Base-by-base conservation (phyloP, 2,113 vertebrate species). In the Ornithorhynchus anatinus region DNA sequence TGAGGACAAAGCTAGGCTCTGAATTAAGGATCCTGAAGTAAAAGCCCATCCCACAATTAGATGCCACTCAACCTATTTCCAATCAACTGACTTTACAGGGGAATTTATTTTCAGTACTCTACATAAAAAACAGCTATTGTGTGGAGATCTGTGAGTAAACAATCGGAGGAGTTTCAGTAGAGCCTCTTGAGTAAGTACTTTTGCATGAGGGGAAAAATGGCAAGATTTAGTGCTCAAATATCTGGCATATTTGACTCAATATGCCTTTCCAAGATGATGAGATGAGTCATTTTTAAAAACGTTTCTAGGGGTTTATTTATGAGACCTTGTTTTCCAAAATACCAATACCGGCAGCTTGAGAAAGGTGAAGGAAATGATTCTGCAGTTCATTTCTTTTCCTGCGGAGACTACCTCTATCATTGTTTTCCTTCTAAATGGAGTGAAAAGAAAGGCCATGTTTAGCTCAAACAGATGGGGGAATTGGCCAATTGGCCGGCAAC, bases 281-380 rank as follows among this genome's bases (percentile, higher is more conserved):
- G 19, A 66, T 44, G 5, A 29, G 31, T n/a, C 33, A 0, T 40
- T 75, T 75, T 4, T 66, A 74, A 61, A 61, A 17, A 50, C 48
- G 29, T 71, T 60, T n/a, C 6, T 33, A 3, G 9, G 35, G 3
- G 29, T 79, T 78, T 67, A 67, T 68, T 38, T 82, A 54, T 68
- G 71, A 37, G 39, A 0, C 11, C 20, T 67, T 0, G 51, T 65
- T 72, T 70, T 37, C 43, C 19, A 27, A 75, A 81, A 33, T 2
- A 1, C 45, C 52, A 31, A 32, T 43, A 71, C 11, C 5, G 5
- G 0, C 48, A 82, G 71, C 4, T 3, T 22, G 13, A 1, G 2
- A 65, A 63, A 61, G 33, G 11, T 20, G 10, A 33, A 68, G 23
- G 7, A 36, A 56, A 60, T 10, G 48, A 69, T 60, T 44, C 36